Evolutionary conservation across 1,140 invertebrate genomes (phyloP).

Genomic region (Daktulosphaira vitifoliae): DNA sequence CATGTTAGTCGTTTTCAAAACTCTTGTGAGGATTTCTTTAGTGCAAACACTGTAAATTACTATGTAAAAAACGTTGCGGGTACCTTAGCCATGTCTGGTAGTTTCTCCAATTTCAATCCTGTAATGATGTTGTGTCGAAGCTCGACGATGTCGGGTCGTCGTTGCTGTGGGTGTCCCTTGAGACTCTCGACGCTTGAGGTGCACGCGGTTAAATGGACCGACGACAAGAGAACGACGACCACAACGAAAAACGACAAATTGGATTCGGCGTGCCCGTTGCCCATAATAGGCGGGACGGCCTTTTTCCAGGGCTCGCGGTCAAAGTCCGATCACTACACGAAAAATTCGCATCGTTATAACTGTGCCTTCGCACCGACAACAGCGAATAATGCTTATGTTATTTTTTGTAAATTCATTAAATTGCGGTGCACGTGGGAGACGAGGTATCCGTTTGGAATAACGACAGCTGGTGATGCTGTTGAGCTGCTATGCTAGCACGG

Average conservation of each 20-base stretch:
- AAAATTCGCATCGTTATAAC: too few relatives aligned
- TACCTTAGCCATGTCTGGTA: constrained; percentile 15
- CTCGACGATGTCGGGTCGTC: neutral
- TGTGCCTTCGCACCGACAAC: too few relatives aligned
- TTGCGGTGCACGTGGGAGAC: neutral
- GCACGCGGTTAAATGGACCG: neutral
- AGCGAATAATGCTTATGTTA: too few relatives aligned
- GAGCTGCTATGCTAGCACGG: neutral
- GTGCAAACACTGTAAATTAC: too few relatives aligned
- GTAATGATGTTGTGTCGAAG: neutral
- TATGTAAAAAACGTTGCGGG: too few relatives aligned
- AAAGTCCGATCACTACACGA: too few relatives aligned
- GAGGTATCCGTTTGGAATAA: neutral
- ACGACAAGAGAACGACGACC: neutral
- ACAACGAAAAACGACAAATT: neutral
- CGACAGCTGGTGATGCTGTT: neutral
- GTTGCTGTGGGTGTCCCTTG: neutral
- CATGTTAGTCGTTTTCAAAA: too few relatives aligned
- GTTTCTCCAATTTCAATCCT: neutral
- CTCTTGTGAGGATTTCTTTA: too few relatives aligned
- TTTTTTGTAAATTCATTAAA: neutral
- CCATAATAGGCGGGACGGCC: too few relatives aligned
- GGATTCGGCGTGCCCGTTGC: neutral
- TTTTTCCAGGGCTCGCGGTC: too few relatives aligned
- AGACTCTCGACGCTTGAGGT: neutral